Base-by-base conservation (phyloP, 2,888 invertebrate species). In the Eilema sororculum region DNA sequence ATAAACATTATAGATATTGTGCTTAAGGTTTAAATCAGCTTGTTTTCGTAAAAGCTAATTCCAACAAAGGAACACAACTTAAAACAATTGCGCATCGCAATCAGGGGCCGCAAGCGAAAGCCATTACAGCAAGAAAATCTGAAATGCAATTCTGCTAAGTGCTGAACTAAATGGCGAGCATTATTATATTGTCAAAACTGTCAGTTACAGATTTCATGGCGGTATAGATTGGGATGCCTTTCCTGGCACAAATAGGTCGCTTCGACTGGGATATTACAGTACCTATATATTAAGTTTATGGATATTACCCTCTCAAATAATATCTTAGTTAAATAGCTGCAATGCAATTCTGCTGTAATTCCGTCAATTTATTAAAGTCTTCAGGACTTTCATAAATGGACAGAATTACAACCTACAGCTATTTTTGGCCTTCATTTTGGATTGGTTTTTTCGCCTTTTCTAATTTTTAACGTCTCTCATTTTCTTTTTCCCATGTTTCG, bases 31-130 rank as follows among this genome's bases (percentile, higher is more conserved):
- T 33, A 72, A 25, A 73, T 77, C 33, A 63, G 67, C 68, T 72
- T 78, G 61, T 64, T n/a, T 41, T 63, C 68, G 41, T n/a, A 63
- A 37, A 71, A 75, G 74, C 76, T 80, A 75, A 78, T 81, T 82
- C 71, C 78, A 85, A 86, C 87, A 86, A 86, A 87, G 86, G 85
- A 82, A 78, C 74, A 80, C 80, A 25, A 75, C 80, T 75, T 85
- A 80, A 86, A 87, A 87, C 87, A 87, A 87, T 87, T 85, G 87
- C 80, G 79, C 83, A 85, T 87, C 84, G 81, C 83, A 78, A 82
- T 76, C 78, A 81, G 74, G 73, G 71, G 81, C 84, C 79, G 67
- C 80, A 71, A 75, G 86, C 83, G 56, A 78, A 82, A 83, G 69
- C 78, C 72, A 82, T 85, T 85, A 84, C 69, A 57, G 73, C 22